Evolutionary conservation across 2,113 vertebrate species (phyloP).

Genomic region (Sceloporus undulatus): DNA sequence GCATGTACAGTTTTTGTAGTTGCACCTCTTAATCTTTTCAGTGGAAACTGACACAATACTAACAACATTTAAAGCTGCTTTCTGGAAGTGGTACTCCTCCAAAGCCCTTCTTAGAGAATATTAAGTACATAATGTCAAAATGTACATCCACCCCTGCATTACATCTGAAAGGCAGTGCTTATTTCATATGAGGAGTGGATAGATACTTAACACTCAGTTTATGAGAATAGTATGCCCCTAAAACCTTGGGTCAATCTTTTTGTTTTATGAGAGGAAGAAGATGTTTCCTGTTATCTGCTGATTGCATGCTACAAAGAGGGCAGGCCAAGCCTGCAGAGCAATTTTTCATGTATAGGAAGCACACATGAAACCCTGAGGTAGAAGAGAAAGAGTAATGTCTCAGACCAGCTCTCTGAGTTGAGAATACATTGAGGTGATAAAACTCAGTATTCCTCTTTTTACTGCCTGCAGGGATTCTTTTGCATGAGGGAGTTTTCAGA

Average conservation of each 20-base stretch:
- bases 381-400: not conserved
- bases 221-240: conserved; percentile 32
- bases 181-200: conserved; percentile 10
- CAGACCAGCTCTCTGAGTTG: conserved; percentile 32
- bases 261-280: conserved; percentile 62
- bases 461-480: conserved; percentile 19
- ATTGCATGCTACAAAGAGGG: conserved; percentile 49
- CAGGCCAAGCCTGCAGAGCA: conserved; percentile 35
- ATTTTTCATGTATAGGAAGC: conserved; percentile 43
- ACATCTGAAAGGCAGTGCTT: conserved; percentile 18
- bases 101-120: conserved; percentile 74
- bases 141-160: not conserved
- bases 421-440: not conserved
- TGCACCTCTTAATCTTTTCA: conserved; percentile 28
- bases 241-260: conserved; percentile 19
- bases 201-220: conserved; percentile 23
- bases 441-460: not conserved
- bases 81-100: conserved; percentile 76
- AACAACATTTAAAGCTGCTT: conserved; percentile 73
- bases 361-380: conserved; percentile 34
- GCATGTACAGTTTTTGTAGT: conserved; percentile 3
- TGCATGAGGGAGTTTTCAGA: conserved; percentile 57
- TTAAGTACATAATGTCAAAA: not conserved
- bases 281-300: conserved; percentile 67
- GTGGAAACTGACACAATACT: conserved; percentile 70